Evolutionary conservation across 1,140 invertebrate species (phyloP), one percentile per base, ranked within the genome.

Genomic region (Bilobella aurantiaca): DNA sequence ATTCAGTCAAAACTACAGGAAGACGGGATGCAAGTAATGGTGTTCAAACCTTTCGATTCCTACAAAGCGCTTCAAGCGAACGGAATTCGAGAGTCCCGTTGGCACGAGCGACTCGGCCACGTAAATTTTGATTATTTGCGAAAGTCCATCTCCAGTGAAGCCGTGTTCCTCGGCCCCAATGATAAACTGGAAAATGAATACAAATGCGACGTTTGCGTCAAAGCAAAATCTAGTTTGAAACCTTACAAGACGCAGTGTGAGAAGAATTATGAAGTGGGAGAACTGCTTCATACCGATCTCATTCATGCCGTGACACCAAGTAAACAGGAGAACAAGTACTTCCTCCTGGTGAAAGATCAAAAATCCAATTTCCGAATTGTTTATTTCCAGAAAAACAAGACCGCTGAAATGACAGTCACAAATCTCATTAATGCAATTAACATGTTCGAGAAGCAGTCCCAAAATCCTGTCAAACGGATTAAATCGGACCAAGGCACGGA

Each of bases 21-120:
- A 29, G 31, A 63, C 32, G 47, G 46, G 1, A 63, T 63, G 62
- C 46, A 27, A 12, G 23, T 63, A 3, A 63, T 53, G 62, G 0
- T 30, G 2, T 56, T 63, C 25, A 63, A 1, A 23, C 47, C 62
- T 2, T 3, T 56, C 37, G 8, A 42, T 8, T n/a, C 37, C n/a
- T n/a, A n/a, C 8, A 42, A 42, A 42, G 37, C 37, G 8, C 37
- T 42, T 8, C 8, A n/a, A n/a, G n/a, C n/a, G 8, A 42, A 8
- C 8, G 27, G 5, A 5, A 57, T 12, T 42, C 37, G n/a, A n/a
- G 37, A 8, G n/a, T 42, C 37, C 8, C 8, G 53, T 12, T 57
- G 53, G 53, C 53, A 57, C 23, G 53, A 57, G 23, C 8, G 53
- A 57, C 27, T 57, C n/a, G 5, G n/a, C 14, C 53, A 57, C 23